phyloP scores from a whole-genome alignment of 2,113 vertebrate genomes.

The Alethe diademata region DNA sequence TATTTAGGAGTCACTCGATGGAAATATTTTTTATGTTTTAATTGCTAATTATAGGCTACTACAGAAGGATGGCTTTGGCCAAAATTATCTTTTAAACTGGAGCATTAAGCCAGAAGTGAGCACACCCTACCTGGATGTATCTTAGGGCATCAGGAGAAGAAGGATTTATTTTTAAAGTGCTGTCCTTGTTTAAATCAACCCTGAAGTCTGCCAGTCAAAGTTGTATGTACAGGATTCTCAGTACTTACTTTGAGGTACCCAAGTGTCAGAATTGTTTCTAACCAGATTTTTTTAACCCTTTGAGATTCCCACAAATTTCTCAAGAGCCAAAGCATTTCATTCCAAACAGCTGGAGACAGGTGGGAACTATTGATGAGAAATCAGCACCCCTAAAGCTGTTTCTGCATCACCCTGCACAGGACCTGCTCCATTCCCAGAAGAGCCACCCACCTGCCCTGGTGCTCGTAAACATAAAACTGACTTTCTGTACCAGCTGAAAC shows the following conservation, averaged over 20 bases:
- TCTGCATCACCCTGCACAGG: not conserved
- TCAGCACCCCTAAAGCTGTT: not conserved
- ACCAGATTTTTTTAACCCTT: not conserved
- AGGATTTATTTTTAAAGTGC: not conserved
- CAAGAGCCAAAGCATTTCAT: conserved; percentile 8
- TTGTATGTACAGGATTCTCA: not conserved
- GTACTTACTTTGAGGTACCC: not conserved
- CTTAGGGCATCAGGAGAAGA: not conserved
- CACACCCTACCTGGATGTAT: not conserved
- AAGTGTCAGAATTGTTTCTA: not conserved
- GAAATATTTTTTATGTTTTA: conserved; percentile 76
- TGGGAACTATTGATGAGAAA: not conserved
- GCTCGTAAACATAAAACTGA: not conserved
- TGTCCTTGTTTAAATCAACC: not conserved
- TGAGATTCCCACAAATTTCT: not conserved
- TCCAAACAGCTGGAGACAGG: rapidly evolving
- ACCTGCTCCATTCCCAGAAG: not conserved
- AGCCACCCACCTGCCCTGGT: not conserved
- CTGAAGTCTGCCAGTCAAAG: not conserved
- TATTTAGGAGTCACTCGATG: conserved; percentile 74
- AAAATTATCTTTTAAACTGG: conserved; percentile 34
- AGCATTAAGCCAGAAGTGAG: conserved; percentile 13
- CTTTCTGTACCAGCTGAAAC: not conserved
- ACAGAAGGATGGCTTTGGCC: conserved; percentile 36
- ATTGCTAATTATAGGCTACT: conserved; percentile 74